phyloP scores from a whole-genome alignment of 2,113 vertebrate species.

The Planiliza haematocheilus region DNA sequence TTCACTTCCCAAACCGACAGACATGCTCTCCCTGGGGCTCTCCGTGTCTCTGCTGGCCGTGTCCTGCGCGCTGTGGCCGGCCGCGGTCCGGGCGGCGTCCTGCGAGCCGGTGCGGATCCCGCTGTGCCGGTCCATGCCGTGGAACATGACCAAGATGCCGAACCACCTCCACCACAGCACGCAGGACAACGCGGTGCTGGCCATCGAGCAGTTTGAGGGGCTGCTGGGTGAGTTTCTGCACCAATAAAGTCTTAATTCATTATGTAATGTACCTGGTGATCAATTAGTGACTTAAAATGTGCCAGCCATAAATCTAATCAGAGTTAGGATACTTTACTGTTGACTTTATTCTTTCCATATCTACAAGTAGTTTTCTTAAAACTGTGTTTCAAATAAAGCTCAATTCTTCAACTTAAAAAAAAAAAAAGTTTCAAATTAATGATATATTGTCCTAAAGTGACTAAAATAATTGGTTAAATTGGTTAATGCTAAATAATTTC shows the following conservation, averaged over 20 bases:
- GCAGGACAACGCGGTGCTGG: conserved; percentile 97
- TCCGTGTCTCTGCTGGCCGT: conserved; percentile 74
- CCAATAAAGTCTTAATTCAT: neutral
- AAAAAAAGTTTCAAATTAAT: no score
- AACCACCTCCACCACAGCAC: conserved; percentile 99
- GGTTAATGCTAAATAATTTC: no score
- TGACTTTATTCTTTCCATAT: no score
- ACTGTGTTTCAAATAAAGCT: no score
- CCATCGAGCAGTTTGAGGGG: conserved; percentile 97
- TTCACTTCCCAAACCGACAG: neutral
- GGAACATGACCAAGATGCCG: conserved; percentile 99
- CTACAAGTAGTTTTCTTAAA: no score
- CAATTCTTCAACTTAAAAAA: no score
- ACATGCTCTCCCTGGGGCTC: conserved; percentile 74
- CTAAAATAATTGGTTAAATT: no score
- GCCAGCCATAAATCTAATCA: no score
- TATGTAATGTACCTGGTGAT: neutral
- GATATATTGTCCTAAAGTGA: no score
- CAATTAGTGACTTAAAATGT: neutral
- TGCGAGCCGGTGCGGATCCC: conserved; percentile 96
- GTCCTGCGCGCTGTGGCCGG: conserved; percentile 76
- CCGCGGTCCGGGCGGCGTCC: conserved; percentile 80
- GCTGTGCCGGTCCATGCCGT: conserved; percentile 93
- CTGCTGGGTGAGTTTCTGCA: conserved; percentile 84
- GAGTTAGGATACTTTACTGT: no score